Base-by-base conservation (phyloP, 2,888 invertebrate genomes). In the Leptura quadrifasciata region DNA sequence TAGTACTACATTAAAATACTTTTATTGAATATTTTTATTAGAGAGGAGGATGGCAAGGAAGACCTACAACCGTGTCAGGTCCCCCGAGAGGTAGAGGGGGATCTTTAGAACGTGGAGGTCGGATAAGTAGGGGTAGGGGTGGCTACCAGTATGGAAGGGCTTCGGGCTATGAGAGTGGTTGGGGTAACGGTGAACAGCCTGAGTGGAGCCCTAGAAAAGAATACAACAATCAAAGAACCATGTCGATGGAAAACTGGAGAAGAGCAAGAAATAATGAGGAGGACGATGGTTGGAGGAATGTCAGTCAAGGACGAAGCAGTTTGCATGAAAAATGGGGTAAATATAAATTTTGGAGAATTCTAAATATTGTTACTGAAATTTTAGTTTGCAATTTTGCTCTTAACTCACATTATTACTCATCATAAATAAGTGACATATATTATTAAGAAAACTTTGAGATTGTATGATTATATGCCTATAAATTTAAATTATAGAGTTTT, bases 181-280 rank as follows among this genome's bases (percentile, higher is more conserved):
- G 92, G 92, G 90, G 92, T 82, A 88, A 92, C 81, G 92, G 92
- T 80, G 91, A 89, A 54, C 91, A 91, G 75, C 85, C 91, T 15
- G 92, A 92, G 77, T 92, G 92, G 91, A 91, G 91, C 86, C 92
- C 92, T 21, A 89, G 92, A 69, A 92, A 92, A 84, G 92, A 92
- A 77, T 89, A 90, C 72, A 88, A 90, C 72, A 88, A 89, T 57
- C 87, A 90, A 17, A 82, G 88, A 60, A 88, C 89, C 27, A 83
- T 89, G 79, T 89, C 90, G 57, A 81, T 80, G 77, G 88, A 88
- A 71, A 90, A 90, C 81, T 92, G 91, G 92, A 86, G 92, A 80
- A 88, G 91, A 76, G 89, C 90, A 58, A 87, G 88, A 47, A 87
- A 86, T 54, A 89, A 87, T 55, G 89, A 88, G 24, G 83, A 91